phyloP scores from a whole-genome alignment of 2,113 vertebrate species.

The Dascyllus trimaculatus region DNA sequence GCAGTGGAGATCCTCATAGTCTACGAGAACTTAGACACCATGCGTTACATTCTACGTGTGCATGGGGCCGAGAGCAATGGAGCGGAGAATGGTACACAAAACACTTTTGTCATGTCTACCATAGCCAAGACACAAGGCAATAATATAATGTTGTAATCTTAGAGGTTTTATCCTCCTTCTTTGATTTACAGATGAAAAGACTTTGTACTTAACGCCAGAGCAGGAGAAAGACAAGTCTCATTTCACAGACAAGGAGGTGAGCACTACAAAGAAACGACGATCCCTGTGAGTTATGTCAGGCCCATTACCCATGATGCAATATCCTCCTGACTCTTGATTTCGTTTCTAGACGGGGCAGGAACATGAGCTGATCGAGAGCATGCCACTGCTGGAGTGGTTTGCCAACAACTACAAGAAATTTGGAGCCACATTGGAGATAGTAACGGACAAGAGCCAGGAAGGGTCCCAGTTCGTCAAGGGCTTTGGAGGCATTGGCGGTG shows the following conservation, averaged over 20 bases:
- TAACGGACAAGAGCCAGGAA: slow-evolving; percentile 99
- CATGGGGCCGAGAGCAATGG: slow-evolving; percentile 94
- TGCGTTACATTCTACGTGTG: slow-evolving; percentile 98
- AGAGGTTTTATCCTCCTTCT: background rate
- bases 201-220: slow-evolving; percentile 97
- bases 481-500: slow-evolving; percentile 99
- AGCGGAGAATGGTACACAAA: slow-evolving; percentile 81
- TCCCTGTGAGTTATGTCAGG: background rate
- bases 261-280: slow-evolving; percentile 9
- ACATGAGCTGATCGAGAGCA: slow-evolving; percentile 98
- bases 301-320: background rate
- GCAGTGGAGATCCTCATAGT: slow-evolving; percentile 99
- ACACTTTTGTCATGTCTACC: background rate
- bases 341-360: slow-evolving; percentile 94
- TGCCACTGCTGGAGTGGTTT: slow-evolving; percentile 99
- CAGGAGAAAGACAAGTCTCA: slow-evolving; percentile 99
- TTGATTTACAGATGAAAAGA: slow-evolving; percentile 92
- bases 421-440: slow-evolving; percentile 98
- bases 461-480: slow-evolving; percentile 99
- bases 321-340: slow-evolving; percentile 26
- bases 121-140: background rate
- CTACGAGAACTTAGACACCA: slow-evolving; percentile 99
- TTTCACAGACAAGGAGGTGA: slow-evolving; percentile 99
- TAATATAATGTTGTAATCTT: background rate
- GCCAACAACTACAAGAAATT: slow-evolving; percentile 99